These are phyloP conservation scores for Lophura nycthemera DNA, from an alignment of 2,113 vertebrate species.

Conservation along the genomic window DNA sequence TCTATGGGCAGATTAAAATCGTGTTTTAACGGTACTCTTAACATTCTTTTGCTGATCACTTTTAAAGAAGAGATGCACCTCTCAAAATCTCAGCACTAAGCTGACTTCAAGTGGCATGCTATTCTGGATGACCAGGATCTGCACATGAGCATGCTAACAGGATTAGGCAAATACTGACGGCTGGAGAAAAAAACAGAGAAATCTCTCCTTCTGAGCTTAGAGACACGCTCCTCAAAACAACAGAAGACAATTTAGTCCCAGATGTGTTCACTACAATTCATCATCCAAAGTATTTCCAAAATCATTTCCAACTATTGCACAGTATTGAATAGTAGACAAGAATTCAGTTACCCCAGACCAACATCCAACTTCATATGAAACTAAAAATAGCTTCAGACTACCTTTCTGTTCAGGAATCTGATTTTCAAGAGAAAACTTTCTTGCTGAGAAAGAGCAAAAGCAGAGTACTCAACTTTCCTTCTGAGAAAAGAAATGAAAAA, in stretches of 20 bases:
- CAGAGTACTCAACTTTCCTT: not conserved
- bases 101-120: not conserved
- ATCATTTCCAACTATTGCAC: not conserved
- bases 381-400: not conserved
- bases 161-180: not conserved
- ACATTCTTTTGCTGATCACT: not conserved
- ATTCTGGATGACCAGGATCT: not conserved
- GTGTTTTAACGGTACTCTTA: not conserved
- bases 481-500: slow-evolving; percentile 4
- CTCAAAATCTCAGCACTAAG: not conserved
- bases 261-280: not conserved
- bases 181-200: not conserved
- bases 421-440: not conserved
- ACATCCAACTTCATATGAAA: not conserved
- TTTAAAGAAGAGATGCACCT: not conserved
- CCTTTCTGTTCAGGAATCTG: not conserved
- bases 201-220: not conserved
- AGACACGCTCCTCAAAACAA: not conserved
- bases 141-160: not conserved
- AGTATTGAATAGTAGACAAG: not conserved
- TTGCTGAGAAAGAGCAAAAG: slow-evolving; percentile 12
- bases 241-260: not conserved
- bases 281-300: not conserved
- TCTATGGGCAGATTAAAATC: not conserved
- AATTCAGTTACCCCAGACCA: not conserved